Base-by-base conservation (phyloP, 2,113 vertebrate species). In the Okapia johnstoni region DNA sequence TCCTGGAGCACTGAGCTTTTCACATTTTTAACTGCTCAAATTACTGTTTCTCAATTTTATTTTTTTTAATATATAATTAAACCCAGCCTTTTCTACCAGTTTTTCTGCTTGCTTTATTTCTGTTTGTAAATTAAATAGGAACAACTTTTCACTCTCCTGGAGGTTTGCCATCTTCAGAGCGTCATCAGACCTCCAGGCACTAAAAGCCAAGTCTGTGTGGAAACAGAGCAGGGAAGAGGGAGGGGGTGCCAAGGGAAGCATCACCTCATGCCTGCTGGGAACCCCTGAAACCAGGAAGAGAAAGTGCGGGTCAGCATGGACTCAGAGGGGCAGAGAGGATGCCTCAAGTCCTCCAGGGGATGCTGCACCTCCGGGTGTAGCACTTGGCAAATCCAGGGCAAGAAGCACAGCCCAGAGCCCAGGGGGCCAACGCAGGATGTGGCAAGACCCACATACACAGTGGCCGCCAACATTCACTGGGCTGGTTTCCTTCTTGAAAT, bases 401-500 rank as follows among this genome's bases (percentile, higher is more conserved):
- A 90, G 55, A 16, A 76, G 70, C 28, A 54, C 70, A 85, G 90
- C 21, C 48, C 11, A 52, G 21, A 50, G 60, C 55, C 85, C 55
- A 43, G 30, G 3, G 12, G 25, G 3, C 36, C 76, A 87, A 36
- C 43, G 16, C 58, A 66, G 57, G 25, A 33, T 66, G 40, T 54
- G 46, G 57, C 48, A 76, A 97, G 85, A 66, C 12, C n/a, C 15
- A 28, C 48, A 76, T 15, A 28, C 77, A 76, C 14, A 50, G 58
- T 16, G 48, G 87, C 61, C 17, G 36, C 54, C 57, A 61, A 48
- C 40, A 81, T 46, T 90, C 66, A 14, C 17, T 48, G 55, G 43
- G 46, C 46, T n/a, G 2, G 7, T n/a, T 88, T 85, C 61, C 94
- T 97, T 96, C 86, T 90, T 90, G 52, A 96, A 94, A 85, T 46